A percentile compares a stretch with the other conserved stretches of the same genome.
Conservation (phyloP, 2,797 vertebrate genomes). For the Galaxias olidus region DNA sequence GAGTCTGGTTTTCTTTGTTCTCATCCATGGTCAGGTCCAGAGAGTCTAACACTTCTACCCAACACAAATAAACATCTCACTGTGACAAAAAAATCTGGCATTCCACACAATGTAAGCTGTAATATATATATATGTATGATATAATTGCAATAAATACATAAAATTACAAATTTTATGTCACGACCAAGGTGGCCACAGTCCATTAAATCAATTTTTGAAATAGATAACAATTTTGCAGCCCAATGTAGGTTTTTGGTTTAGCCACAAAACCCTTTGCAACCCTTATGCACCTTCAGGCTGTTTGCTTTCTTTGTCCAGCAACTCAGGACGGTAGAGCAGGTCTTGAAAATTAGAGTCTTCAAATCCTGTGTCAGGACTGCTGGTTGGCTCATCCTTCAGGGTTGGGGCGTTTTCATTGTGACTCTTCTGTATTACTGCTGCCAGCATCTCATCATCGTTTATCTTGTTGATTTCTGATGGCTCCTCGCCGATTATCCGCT, state of each 20-base stretch:
- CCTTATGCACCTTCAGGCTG: conserved; percentile 68
- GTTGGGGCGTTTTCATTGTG: conserved; percentile 78
- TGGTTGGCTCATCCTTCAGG: conserved; percentile 83
- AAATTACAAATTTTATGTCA: not conserved
- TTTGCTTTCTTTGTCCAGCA: conserved; percentile 81
- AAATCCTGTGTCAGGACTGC: conserved; percentile 96
- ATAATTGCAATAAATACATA: not conserved
- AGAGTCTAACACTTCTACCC: conserved; percentile 71
- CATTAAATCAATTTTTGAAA: too few species aligned
- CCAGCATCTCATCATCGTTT: conserved; percentile 92
- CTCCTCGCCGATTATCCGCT: conserved; percentile 73
- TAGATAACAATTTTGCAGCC: not conserved
- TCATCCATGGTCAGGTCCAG: conserved; percentile 92
- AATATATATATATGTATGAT: too few species aligned
- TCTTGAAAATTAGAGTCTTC: conserved; percentile 91
- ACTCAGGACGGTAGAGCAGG: conserved; percentile 80
- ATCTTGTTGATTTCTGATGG: conserved; percentile 80
- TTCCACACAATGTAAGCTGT: too few species aligned
- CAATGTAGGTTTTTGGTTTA: too few species aligned
- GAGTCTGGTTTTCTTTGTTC: conserved; percentile 99
- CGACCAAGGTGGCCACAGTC: too few species aligned
- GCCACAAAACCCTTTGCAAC: too few species aligned
- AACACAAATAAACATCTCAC: conserved; percentile 12
- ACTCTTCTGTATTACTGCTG: conserved; percentile 91
- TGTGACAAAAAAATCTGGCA: too few species aligned